These are phyloP conservation scores for Tortrix viridana DNA, from an alignment of 2,888 invertebrate species.

Conservation along the genomic window DNA sequence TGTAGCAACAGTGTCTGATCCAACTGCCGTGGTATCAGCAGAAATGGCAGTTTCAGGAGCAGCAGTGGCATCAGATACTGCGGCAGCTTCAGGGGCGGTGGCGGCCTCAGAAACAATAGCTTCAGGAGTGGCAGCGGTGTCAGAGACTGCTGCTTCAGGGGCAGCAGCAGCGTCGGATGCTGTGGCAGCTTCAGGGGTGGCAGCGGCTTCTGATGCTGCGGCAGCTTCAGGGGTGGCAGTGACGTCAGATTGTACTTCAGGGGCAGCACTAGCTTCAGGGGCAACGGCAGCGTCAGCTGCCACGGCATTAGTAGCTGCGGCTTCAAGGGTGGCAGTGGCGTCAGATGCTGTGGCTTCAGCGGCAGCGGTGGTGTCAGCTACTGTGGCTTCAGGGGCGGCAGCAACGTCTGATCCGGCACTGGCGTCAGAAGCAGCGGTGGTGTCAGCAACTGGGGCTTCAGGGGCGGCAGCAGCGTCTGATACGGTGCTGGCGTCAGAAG, in stretches of 20 bases:
- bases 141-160: conserved; percentile 1
- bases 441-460: not conserved
- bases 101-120: conserved; percentile 44
- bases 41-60: not conserved
- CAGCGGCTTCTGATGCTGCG: not conserved
- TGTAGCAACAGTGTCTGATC: conserved; percentile 3
- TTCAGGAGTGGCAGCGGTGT: conserved; percentile 11
- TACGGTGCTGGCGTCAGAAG: not conserved
- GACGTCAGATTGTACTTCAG: conserved; percentile 39
- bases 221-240: not conserved
- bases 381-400: not conserved
- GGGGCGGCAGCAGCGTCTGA: not conserved
- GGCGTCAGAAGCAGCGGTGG: not conserved
- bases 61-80: not conserved
- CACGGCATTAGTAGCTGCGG: too few relatives aligned
- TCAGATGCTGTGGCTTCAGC: not conserved
- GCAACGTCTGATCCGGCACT: not conserved
- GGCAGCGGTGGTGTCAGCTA: too few relatives aligned
- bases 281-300: too few relatives aligned
- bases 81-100: not conserved
- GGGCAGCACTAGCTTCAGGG: conserved; percentile 3
- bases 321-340: not conserved
- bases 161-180: too few relatives aligned
- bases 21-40: conserved; percentile 1
- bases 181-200: not conserved